Base-by-base conservation (phyloP, 2,113 vertebrate species). In the Mobula hypostoma region DNA sequence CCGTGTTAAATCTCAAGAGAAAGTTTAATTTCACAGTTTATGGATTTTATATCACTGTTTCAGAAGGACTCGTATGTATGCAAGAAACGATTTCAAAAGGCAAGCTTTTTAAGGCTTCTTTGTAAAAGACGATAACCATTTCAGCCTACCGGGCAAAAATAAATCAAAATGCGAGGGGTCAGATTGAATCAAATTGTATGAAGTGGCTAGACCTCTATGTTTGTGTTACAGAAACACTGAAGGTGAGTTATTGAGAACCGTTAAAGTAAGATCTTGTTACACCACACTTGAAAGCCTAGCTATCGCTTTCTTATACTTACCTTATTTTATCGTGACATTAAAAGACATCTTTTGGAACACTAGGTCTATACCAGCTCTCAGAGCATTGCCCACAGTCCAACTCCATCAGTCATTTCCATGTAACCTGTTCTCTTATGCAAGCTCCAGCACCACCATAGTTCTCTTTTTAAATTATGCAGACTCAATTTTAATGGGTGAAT, bases 1-100 rank as follows among this genome's bases (percentile, higher is more conserved):
- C 29, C 32, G 85, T 79, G n/a, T 17, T 90, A 90, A 88, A 66
- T 88, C 27, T 88, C 85, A 61, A 66, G 85, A 61, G 27, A 88
- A 90, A 66, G 61, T 15, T 17, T 68, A 88, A 66, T 8, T 90
- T 90, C 72, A 36, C 29, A 66, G 85, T 66, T 90, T 68, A 66
- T 36, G 63, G 85, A n/a, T 68, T 90, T 90, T 17, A 90, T 66
- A 90, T 2, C 17, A 61, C 15, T 7, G 11, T 87, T 63, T 88
- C 27, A 63, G 63, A 88, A 88, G 12, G 27, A 61, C 21, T 88
- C 9, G 29, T n/a, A 90, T n/a, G 63, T 68, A 32, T 19, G 29
- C 27, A 12, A 14, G 56, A 87, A 87, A 66, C 15, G 29, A n/a
- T 8, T 66, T 68, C 19, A 66, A 36, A 90, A 66, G 85, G 61